Evolutionary conservation across 2,113 vertebrate species (phyloP).

Genomic region (Ariopsis seemanni): DNA sequence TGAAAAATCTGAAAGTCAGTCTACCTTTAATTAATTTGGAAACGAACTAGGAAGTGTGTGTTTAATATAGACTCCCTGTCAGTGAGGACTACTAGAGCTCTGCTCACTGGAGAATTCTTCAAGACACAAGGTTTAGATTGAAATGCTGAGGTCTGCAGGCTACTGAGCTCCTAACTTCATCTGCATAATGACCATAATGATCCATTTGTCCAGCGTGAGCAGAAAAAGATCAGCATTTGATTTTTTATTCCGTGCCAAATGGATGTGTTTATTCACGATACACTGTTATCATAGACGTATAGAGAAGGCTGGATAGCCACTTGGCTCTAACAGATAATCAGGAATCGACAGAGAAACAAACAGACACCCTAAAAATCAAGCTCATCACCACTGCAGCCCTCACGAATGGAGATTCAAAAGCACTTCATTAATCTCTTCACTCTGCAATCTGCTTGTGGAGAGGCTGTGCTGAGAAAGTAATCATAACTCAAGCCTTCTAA

Average conservation of each 20-base stretch:
- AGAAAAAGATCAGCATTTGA: conserved; percentile 57
- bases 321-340: conserved; percentile 57
- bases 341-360: conserved; percentile 64
- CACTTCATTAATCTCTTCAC: conserved; percentile 73
- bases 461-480: conserved; percentile 71
- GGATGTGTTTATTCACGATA: conserved; percentile 68
- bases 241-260: conserved; percentile 52
- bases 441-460: conserved; percentile 69
- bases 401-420: conserved; percentile 68
- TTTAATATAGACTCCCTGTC: background rate
- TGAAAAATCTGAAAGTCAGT: too few relatives aligned
- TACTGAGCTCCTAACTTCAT: conserved; percentile 51
- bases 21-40: background rate
- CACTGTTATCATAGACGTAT: conserved; percentile 67
- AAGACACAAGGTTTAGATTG: background rate
- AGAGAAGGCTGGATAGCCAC: conserved; percentile 69
- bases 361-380: conserved; percentile 64
- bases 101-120: background rate
- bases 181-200: conserved; percentile 74
- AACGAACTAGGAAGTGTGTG: background rate
- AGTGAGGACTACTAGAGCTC: background rate
- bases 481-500: conserved; percentile 62
- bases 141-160: background rate
- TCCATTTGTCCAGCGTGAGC: conserved; percentile 57
- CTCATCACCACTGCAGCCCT: conserved; percentile 59